Base-by-base conservation (phyloP, 2,113 vertebrate genomes). In the Erpornis zantholeuca region DNA sequence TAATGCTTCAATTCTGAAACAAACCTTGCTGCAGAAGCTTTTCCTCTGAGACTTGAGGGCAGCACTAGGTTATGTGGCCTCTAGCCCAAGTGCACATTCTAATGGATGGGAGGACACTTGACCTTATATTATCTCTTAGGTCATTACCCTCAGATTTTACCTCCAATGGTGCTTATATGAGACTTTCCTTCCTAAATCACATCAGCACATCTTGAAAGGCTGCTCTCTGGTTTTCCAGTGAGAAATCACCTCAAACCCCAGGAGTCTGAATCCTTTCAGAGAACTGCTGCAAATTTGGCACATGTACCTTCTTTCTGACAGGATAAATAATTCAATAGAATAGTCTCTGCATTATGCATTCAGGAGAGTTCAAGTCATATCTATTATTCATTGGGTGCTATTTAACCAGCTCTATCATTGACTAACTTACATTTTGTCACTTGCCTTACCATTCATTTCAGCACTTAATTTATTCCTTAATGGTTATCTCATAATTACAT, bases 321-420 rank as follows among this genome's bases (percentile, higher is more conserved):
- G 36, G 49, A 82, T 89, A 92, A 95, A 97, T 94, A 91, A 96
- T 96, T 95, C 57, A 95, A 35, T 29, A 78, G 64, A 92, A 68
- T 86, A 68, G 88, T 83, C 44, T 35, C 56, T 91, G 44, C 40
- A 89, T 96, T 92, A 95, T 65, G 49, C 49, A 91, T 96, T 84
- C 83, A 84, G 60, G 57, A 89, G 31, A 82, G 40, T 92, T 94
- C 65, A 95, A 89, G 59, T 71, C 28, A 35, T 68, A 91, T 86
- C 76, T 92, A 94, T 96, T 96, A 95, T 96, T 95, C 83, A 96
- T 87, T 71, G 65, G 82, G 25, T 86, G 65, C 49, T 91, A 85
- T 95, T 96, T 95, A 96, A 75, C 83, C 69, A 89, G 72, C 20
- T 92, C 77, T 76, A 10, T 84, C 91, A 91, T 45, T 71, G 83